A percentile compares a stretch with the other conserved stretches of the same genome.
These are phyloP conservation scores for Sitobion miscanthi DNA, from an alignment of 1,140 invertebrate species.

Conservation along the genomic window DNA sequence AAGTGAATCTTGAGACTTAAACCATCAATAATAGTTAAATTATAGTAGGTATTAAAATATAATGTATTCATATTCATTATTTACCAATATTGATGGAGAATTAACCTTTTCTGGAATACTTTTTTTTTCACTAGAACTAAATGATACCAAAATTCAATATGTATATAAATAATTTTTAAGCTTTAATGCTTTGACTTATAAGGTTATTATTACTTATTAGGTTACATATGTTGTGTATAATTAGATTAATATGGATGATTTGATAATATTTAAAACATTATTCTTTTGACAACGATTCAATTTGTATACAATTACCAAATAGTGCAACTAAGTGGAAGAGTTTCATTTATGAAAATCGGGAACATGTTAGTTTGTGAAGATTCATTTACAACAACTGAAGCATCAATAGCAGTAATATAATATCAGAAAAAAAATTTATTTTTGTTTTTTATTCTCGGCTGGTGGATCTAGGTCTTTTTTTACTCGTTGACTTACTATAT, in stretches of 20 bases:
- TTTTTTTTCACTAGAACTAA: conserved; percentile 24
- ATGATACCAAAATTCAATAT: neutral
- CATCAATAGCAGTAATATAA: neutral
- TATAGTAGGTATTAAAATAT: neutral
- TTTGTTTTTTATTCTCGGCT: conserved; percentile 9
- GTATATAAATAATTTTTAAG: too few species aligned
- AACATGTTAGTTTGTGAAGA: conserved; percentile 25
- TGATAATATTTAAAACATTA: too few species aligned
- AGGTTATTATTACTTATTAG: neutral
- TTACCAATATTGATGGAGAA: conserved; percentile 46
- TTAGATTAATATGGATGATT: neutral
- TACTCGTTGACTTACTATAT: conserved; percentile 27
- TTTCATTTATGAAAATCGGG: conserved; percentile 27
- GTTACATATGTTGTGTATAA: neutral
- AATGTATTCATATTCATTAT: neutral
- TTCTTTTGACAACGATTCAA: neutral
- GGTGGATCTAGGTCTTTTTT: conserved; percentile 20
- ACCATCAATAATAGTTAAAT: neutral
- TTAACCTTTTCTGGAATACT: conserved; percentile 17
- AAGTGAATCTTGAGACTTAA: conserved; percentile 44
- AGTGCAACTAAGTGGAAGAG: neutral
- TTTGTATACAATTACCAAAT: neutral
- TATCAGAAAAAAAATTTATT: conserved; percentile 23
- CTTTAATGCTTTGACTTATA: neutral
- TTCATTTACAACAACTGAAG: conserved; percentile 24